A percentile compares a stretch with the other conserved stretches of the same genome.
Evolutionary conservation across 2,888 invertebrate genomes (phyloP).

Genomic region (Apomyelois bistriatella): DNA sequence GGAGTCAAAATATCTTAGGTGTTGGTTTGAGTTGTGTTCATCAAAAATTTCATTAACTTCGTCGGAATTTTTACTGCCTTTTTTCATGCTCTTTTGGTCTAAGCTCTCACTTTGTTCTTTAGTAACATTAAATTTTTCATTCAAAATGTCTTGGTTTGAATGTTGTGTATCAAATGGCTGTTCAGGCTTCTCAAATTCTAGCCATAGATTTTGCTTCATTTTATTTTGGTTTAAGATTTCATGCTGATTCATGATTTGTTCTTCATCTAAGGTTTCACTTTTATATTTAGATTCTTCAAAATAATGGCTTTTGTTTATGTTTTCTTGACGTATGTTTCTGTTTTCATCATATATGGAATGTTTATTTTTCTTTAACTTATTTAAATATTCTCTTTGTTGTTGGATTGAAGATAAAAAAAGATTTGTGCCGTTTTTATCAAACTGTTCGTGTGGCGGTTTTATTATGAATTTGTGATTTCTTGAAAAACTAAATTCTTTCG

Average conservation of each 20-base stretch:
- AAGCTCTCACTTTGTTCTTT: not conserved
- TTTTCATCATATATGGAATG: no score
- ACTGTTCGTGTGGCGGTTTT: no score
- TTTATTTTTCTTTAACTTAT: not conserved
- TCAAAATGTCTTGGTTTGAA: not conserved
- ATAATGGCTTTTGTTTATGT: not conserved
- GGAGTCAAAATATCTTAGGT: conserved; percentile 29
- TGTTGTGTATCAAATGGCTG: conserved; percentile 1
- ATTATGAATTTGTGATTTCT: no score
- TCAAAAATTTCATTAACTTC: conserved; percentile 19
- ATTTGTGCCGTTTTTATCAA: no score
- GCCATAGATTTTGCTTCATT: no score
- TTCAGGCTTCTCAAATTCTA: not conserved
- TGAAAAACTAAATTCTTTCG: no score
- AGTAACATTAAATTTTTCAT: conserved; percentile 13
- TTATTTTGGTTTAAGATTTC: no score
- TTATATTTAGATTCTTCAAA: no score
- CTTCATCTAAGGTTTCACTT: no score
- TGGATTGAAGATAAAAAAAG: no score
- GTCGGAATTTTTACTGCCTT: conserved; percentile 19
- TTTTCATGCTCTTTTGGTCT: conserved; percentile 6
- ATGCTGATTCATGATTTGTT: not conserved
- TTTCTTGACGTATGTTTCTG: no score
- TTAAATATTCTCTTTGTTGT: not conserved
- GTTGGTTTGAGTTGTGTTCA: no score